A percentile compares a stretch with the other conserved stretches of the same genome.
Conservation (phyloP, 2,888 invertebrate genomes). For the Aspidapion aeneum region DNA sequence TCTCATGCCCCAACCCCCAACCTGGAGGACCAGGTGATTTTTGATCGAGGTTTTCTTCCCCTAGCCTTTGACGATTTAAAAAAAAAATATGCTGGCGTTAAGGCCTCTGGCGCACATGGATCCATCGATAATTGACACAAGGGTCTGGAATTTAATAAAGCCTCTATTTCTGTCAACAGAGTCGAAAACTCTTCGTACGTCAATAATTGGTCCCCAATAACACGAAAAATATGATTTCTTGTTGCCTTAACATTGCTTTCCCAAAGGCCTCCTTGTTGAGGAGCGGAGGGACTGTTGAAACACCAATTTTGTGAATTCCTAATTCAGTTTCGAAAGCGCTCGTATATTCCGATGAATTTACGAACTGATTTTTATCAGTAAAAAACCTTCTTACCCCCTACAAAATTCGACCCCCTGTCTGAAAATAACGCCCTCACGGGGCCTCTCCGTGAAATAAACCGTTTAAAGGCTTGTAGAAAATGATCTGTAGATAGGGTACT, state of each 20-base stretch:
- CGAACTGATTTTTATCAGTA: background rate
- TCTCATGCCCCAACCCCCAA: too few species aligned
- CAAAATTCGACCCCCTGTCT: conserved; percentile 13
- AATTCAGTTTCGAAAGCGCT: conserved; percentile 3
- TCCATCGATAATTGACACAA: conserved; percentile 4
- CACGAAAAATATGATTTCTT: conserved; percentile 1
- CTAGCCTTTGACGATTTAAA: too few species aligned
- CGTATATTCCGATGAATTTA: conserved; percentile 6
- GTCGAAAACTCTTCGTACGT: conserved; percentile 12
- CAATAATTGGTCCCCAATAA: conserved; percentile 7
- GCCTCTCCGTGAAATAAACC: conserved; percentile 17
- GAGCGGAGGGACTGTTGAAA: conserved; percentile 1
- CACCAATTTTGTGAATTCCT: background rate
- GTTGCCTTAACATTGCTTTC: conserved; percentile 9
- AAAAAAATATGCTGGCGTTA: conserved; percentile 11
- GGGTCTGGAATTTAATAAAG: conserved; percentile 7
- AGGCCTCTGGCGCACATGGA: conserved; percentile 5
- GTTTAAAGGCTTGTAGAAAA: conserved; percentile 15
- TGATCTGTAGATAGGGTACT: conserved; percentile 7
- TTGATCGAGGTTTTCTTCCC: too few species aligned
- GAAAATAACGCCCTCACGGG: conserved; percentile 6
- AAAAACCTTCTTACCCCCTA: conserved; percentile 10
- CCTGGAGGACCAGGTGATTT: too few species aligned
- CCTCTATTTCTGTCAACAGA: conserved; percentile 6
- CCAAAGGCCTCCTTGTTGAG: conserved; percentile 11